A percentile compares a stretch with the other conserved stretches of the same genome.
Evolutionary conservation across 2,113 vertebrate species (phyloP).

Genomic region (Hypanus sabinus): DNA sequence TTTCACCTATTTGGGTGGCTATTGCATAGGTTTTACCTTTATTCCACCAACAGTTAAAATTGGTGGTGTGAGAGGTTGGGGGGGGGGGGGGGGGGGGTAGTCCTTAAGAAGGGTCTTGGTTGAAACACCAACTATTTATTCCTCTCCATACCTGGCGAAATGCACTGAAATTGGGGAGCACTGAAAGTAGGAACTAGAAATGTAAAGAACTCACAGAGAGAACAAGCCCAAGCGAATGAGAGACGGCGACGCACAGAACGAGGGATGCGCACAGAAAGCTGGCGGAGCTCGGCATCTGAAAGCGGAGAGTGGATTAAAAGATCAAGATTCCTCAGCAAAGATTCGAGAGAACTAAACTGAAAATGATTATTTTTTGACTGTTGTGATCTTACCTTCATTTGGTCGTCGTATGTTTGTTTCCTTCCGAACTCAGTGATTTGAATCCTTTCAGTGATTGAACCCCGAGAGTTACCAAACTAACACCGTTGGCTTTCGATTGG

Average conservation of each 20-base stretch:
- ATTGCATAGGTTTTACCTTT: background rate
- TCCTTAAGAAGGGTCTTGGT: too few species aligned
- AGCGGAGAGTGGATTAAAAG: background rate
- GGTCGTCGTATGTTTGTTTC: background rate
- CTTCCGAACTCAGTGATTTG: too few species aligned
- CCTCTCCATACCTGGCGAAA: too few species aligned
- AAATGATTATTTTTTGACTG: background rate
- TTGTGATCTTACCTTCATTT: constrained; percentile 29
- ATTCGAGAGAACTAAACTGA: background rate
- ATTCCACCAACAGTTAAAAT: background rate
- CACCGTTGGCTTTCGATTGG: constrained; percentile 12
- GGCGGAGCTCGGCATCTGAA: constrained; percentile 74
- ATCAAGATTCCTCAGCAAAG: background rate
- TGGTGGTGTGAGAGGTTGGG: too few species aligned
- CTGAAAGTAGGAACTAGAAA: background rate
- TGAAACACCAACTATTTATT: too few species aligned
- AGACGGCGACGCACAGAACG: constrained; percentile 64
- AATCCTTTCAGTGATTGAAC: background rate
- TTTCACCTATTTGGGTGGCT: background rate
- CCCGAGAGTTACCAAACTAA: background rate
- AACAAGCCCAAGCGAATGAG: constrained; percentile 67
- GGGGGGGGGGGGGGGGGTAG: too few species aligned
- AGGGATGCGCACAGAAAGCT: constrained; percentile 64
- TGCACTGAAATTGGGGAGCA: background rate
- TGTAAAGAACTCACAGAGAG: constrained; percentile 60